Evolutionary conservation across 2,888 invertebrate species (phyloP).

Genomic region (Acanthosepion pharaonis): DNA sequence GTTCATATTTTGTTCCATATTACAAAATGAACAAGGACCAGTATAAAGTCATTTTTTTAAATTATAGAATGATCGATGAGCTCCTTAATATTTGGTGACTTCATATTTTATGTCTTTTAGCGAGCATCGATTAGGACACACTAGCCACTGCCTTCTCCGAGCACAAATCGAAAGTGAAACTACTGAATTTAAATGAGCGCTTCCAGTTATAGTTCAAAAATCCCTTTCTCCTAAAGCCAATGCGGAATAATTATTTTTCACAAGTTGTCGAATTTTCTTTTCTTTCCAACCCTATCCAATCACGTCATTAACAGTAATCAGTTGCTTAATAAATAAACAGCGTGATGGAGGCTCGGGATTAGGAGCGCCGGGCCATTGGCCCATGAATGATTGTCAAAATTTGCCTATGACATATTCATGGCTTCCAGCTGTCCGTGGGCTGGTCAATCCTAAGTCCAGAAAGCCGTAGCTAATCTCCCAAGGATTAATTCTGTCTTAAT

Average conservation of each 20-base stretch:
- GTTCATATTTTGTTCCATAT: too few relatives aligned
- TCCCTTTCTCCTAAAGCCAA: neutral
- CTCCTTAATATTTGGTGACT: too few relatives aligned
- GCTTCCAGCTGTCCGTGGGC: neutral
- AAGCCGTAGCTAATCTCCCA: neutral
- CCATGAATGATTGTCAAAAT: conserved; percentile 23
- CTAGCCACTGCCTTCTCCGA: neutral
- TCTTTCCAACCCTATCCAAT: neutral
- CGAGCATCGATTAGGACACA: too few relatives aligned
- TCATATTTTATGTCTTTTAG: too few relatives aligned
- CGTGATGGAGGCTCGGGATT: neutral
- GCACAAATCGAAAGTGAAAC: neutral
- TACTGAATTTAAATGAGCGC: neutral
- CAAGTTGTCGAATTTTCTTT: neutral
- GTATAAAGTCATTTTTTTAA: too few relatives aligned
- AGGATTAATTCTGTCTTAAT: neutral
- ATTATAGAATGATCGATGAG: too few relatives aligned
- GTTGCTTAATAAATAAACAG: neutral
- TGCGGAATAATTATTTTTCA: neutral
- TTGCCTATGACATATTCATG: conserved; percentile 9
- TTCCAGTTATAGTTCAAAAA: neutral
- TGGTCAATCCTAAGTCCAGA: neutral
- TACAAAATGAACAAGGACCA: too few relatives aligned
- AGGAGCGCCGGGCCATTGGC: neutral
- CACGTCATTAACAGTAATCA: neutral